Evolutionary conservation across 92 coral and sea anemone species (phyloP), one percentile per base, ranked within the genome.

Genomic region (Parazoanthus swiftii): DNA sequence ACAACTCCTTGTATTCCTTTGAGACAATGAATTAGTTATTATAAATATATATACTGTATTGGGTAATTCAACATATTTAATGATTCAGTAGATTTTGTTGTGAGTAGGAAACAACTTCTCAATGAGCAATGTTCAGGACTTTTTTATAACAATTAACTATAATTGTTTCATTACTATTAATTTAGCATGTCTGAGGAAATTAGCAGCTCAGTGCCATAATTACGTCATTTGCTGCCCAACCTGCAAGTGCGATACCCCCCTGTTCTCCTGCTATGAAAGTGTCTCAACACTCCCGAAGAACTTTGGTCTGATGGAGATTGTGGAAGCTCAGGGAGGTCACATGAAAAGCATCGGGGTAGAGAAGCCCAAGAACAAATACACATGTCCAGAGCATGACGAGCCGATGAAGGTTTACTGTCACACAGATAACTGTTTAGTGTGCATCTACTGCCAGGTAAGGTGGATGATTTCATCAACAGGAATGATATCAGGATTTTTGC

Each of bases 361-460:
- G 81, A 88, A 90, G 46, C 93, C 92, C 35, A 94, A 91, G 67
- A 89, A 90, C 81, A 92, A 89, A 25, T 90, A 89, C 44, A 83
- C 88, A 13, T 95, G 98, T 74, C 93, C 91, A 26, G 98, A 95
- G 72, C 98, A 95, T 89, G 98, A 95, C 46, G 98, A 95, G 58
- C 92, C 93, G 14, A 89, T 95, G 93, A 95, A 95, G 77, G 98
- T 95, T 10, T 95, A 88, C 50, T 95, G 98, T 54, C 92, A 92
- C 82, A 94, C 97, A 26, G 97, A 94, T 81, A 88, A 93, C 82
- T 92, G 95, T 75, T 92, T 95, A 75, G 93, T 95, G 54, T 95
- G 98, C 80, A 95, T 95, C 76, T 95, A 95, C 82, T 95, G 98
- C 54, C 97, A 95, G 97, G 98, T 95, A 89, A 44, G 77, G 44